phyloP scores from a whole-genome alignment of 2,888 invertebrate genomes.

The Synergus itoensis region DNA sequence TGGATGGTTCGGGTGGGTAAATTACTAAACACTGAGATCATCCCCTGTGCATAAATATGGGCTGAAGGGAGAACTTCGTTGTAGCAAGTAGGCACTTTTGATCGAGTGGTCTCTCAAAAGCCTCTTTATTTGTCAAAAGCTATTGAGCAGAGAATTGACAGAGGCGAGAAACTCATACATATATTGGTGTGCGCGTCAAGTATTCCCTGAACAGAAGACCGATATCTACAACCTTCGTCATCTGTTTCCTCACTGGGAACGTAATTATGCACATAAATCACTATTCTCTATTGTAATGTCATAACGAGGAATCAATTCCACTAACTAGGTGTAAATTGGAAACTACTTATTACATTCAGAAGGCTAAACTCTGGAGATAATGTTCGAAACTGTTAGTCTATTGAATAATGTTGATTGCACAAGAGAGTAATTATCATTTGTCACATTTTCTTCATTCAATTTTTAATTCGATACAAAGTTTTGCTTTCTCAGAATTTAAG shows the following conservation, averaged over 20 bases:
- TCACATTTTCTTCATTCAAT: neutral
- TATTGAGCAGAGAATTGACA: slow-evolving; percentile 56
- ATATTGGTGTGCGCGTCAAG: neutral
- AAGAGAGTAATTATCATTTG: neutral
- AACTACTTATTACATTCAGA: slow-evolving; percentile 3
- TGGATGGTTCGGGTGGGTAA: neutral
- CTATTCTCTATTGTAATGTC: slow-evolving; percentile 22
- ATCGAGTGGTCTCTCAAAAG: slow-evolving; percentile 70
- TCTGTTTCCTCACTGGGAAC: neutral
- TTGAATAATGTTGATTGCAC: neutral
- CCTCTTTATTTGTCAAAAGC: slow-evolving; percentile 63
- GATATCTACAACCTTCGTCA: slow-evolving; percentile 1
- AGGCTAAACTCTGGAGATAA: neutral
- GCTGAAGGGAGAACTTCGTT: slow-evolving; percentile 53
- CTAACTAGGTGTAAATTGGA: slow-evolving; percentile 4
- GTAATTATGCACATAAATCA: slow-evolving; percentile 27
- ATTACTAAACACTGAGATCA: slow-evolving; percentile 17
- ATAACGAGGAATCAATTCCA: slow-evolving; percentile 20
- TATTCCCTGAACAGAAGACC: slow-evolving; percentile 2
- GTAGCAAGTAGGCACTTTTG: slow-evolving; percentile 70
- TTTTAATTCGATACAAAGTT: neutral
- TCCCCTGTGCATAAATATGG: slow-evolving; percentile 46
- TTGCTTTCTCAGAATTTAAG: neutral
- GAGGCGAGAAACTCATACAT: slow-evolving; percentile 37
- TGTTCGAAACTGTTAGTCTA: neutral